A percentile compares a stretch with the other conserved stretches of the same genome.
phyloP scores from a whole-genome alignment of 2,797 vertebrate genomes.

The Tapera naevia region DNA sequence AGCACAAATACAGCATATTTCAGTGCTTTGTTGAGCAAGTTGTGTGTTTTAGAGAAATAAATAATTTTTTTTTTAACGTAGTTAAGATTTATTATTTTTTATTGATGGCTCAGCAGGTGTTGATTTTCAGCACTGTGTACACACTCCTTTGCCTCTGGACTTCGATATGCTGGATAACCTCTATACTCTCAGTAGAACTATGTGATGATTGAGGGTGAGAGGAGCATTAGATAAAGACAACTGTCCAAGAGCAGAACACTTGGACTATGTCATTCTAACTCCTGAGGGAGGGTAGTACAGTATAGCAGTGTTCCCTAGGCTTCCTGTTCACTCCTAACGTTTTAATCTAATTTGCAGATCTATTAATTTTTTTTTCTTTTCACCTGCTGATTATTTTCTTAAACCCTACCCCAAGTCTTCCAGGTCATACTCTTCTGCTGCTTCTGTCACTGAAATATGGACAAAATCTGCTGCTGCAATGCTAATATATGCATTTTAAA shows the following conservation, averaged over 20 bases:
- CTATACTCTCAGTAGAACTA: not conserved
- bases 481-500: not conserved
- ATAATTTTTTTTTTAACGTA: not conserved
- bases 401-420: not conserved
- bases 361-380: not conserved
- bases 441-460: not conserved
- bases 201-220: not conserved
- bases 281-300: not conserved
- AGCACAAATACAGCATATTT: constrained; percentile 30
- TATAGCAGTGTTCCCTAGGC: not conserved
- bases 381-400: not conserved
- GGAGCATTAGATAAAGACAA: not conserved
- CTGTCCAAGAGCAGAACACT: not conserved
- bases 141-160: not conserved
- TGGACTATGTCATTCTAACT: not conserved
- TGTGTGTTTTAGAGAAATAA: not conserved
- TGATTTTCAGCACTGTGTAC: not conserved
- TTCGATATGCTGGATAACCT: not conserved
- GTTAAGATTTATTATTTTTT: not conserved
- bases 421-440: not conserved
- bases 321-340: not conserved
- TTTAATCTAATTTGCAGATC: not conserved
- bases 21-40: constrained; percentile 18
- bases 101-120: not conserved
- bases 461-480: not conserved